These are phyloP conservation scores for Blomia tropicalis DNA, from an alignment of 2,888 invertebrate genomes.

Conservation along the genomic window DNA sequence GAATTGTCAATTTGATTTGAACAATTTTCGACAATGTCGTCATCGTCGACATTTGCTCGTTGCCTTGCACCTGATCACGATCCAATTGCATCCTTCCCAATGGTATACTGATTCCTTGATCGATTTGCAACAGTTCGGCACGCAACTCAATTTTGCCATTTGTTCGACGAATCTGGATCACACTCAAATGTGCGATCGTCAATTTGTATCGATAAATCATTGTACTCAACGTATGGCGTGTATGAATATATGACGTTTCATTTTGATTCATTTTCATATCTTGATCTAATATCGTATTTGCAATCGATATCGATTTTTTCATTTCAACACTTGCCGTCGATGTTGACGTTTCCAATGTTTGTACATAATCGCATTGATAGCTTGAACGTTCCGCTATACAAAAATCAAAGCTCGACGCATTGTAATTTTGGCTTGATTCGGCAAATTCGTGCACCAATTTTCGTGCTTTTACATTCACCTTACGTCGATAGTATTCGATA, in stretches of 20 bases:
- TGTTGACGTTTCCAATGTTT: not conserved
- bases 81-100: not conserved
- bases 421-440: not conserved
- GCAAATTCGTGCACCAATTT: not conserved
- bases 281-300: not conserved
- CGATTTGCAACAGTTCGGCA: not conserved
- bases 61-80: not conserved
- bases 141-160: not conserved
- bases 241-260: not conserved
- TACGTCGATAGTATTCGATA: not conserved
- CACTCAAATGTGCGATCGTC: conserved; percentile 6
- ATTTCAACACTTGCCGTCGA: not conserved
- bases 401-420: conserved; percentile 7
- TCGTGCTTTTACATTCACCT: not conserved
- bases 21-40: not conserved
- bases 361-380: conserved; percentile 10
- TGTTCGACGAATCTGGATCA: not conserved
- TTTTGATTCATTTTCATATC: not conserved
- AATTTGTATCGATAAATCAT: conserved; percentile 2
- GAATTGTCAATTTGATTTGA: not conserved
- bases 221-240: not conserved
- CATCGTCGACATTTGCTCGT: not conserved
- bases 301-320: conserved; percentile 7
- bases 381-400: not conserved
- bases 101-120: not conserved